Base-by-base conservation (phyloP, 2,888 invertebrate species). In the Harmothoe impar region DNA sequence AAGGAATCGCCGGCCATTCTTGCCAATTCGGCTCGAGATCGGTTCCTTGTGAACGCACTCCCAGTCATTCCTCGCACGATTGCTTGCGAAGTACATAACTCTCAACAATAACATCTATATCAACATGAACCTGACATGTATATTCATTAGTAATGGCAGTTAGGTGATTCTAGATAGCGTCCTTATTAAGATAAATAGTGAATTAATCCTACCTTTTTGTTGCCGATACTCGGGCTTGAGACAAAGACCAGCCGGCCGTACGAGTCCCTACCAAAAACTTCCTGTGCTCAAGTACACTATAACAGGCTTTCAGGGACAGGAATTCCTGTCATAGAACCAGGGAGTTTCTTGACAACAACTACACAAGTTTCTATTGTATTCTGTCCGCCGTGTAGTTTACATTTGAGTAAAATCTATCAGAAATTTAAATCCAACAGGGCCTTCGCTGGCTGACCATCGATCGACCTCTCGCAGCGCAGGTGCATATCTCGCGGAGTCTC, bases 131-230 rank as follows among this genome's bases (percentile, higher is more conserved):
- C 1, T 25, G 52, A 86, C 23, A 52, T 86, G 54, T 54, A 7
- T 3, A 20, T n/a, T 20, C 10, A 25, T 20, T 54, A 86, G 17
- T 54, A 54, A 54, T 31, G 20, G 12, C 0, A 23, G 33, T 54
- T 86, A 25, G 29, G 62, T 20, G 10, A 62, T 62, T 12, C 29
- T 35, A 89, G 68, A 1, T 17, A 89, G 0, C 17, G 15, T 12
- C 33, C 62, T 68, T 29, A 89, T 68, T 89, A 89, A 33, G 68
- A 17, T 35, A 89, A 43, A 89, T 43, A 62, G 43, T 56, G 62
- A 89, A 89, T 56, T 68, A 86, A 86, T 90, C 90, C 77, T 90
- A 90, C 90, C 90, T 90, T 90, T 90, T 90, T 90, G 68, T 77
- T 90, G 90, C 81, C 90, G 90, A 78, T 90, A 86, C 86, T 86